Evolutionary conservation across 2,113 vertebrate genomes (phyloP), one percentile per base, ranked within the genome.

Genomic region (Zeus faber): DNA sequence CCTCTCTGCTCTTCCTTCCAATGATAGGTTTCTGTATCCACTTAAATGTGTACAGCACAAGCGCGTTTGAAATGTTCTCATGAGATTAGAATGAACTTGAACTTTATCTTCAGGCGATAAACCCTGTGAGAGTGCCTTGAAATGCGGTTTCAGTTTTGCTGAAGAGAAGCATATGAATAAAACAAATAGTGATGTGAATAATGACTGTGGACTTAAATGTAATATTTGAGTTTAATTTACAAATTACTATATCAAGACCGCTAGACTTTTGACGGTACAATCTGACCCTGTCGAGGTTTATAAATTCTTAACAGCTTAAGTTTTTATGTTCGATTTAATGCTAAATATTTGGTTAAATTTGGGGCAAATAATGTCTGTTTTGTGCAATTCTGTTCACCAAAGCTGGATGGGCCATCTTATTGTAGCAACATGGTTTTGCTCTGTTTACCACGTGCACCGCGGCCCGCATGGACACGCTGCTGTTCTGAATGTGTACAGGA

Each of bases 81-180:
- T 49, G 74, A 74, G 73, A 81, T 74, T 53, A 65, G 70, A 80
- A 81, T 55, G 76, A 81, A 84, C 82, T 83, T 84, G 76, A 85
- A 87, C 62, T 86, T 80, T 67, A 73, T 66, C 77, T 79, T 76
- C 74, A 82, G 80, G 81, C 83, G 65, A 31, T 52, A 66, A 44
- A 53, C 35, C 77, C 79, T 84, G 76, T 48, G 76, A 76, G 85
- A 84, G 86, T 89, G 88, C 87, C 88, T 90, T 87, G 73, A 82
- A 77, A 58, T 66, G 80, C 66, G 72, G 71, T 77, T 81, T 77
- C 54, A 52, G 54, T 85, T 82, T 77, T 74, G 4, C 57, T 68
- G 70, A 56, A 67, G 61, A 77, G 24, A 70, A 74, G 61, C 65
- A 45, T 83, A 77, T 70, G 20, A 57, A 48, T 24, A 65, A 62